A percentile compares a stretch with the other conserved stretches of the same genome.
phyloP scores from a whole-genome alignment of 2,888 invertebrate species.

The Leptura quadrifasciata region DNA sequence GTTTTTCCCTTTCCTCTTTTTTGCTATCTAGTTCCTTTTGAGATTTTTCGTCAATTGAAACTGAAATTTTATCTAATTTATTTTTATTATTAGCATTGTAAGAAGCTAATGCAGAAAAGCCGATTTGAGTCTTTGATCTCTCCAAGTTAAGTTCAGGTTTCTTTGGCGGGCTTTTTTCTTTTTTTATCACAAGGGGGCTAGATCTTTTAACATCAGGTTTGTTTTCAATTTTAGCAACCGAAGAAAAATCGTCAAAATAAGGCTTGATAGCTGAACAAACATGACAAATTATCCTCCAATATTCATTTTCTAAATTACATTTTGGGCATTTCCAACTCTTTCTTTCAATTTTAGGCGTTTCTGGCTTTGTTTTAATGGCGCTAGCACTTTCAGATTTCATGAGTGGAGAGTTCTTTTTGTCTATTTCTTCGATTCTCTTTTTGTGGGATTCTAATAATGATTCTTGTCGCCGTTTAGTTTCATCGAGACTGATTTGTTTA shows the following conservation, averaged over 20 bases:
- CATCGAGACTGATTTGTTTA: constrained; percentile 63
- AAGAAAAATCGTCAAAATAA: constrained; percentile 71
- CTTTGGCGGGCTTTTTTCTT: constrained; percentile 58
- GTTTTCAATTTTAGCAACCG: constrained; percentile 46
- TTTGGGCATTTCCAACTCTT: constrained; percentile 78
- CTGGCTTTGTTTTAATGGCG: constrained; percentile 65
- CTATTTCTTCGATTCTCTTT: constrained; percentile 65
- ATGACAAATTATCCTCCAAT: constrained; percentile 79
- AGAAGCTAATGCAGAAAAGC: constrained; percentile 69
- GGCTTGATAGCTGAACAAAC: constrained; percentile 77
- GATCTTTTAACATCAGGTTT: constrained; percentile 49
- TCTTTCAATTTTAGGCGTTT: constrained; percentile 67
- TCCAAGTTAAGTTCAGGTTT: constrained; percentile 66
- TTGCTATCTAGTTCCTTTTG: constrained; percentile 66
- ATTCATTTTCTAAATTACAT: constrained; percentile 79
- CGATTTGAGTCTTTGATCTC: constrained; percentile 72
- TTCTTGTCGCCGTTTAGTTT: constrained; percentile 63
- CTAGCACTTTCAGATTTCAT: constrained; percentile 72
- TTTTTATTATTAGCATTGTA: constrained; percentile 62
- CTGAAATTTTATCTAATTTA: constrained; percentile 55
- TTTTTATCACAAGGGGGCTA: constrained; percentile 50
- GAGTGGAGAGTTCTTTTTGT: constrained; percentile 66
- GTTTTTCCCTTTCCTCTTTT: constrained; percentile 77
- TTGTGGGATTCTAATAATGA: constrained; percentile 63
- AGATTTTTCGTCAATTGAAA: constrained; percentile 60